Evolutionary conservation across 2,797 vertebrate species (phyloP).

Genomic region (Gymnopithys bicolor): DNA sequence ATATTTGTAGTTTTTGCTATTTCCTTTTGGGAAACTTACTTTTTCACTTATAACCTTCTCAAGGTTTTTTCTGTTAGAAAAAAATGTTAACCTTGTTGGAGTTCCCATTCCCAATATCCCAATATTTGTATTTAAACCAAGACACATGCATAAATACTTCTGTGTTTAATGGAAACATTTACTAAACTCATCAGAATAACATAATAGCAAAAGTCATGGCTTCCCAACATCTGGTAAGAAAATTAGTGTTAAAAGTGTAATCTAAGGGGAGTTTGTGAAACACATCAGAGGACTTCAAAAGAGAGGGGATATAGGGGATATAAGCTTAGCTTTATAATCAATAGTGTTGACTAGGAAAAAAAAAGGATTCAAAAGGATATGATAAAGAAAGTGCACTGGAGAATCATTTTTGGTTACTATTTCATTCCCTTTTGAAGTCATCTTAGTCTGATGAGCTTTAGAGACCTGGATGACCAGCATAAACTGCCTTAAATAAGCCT

Average conservation of each 20-base stretch:
- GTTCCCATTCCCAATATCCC: not conserved
- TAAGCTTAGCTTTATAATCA: not conserved
- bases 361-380: not conserved
- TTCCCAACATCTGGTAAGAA: not conserved
- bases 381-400: not conserved
- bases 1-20: not conserved
- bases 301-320: rapidly evolving
- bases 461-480: not conserved
- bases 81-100: not conserved
- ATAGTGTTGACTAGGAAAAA: not conserved
- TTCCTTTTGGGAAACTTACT: not conserved
- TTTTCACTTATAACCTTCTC: not conserved
- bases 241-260: not conserved
- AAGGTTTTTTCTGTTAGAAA: not conserved
- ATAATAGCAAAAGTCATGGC: not conserved
- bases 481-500: not conserved
- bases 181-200: not conserved
- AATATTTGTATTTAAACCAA: not conserved
- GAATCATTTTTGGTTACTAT: conserved; percentile 4
- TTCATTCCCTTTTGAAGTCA: conserved; percentile 50
- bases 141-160: not conserved
- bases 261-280: not conserved
- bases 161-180: not conserved
- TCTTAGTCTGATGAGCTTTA: conserved; percentile 3
- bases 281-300: not conserved